Evolutionary conservation across 2,888 invertebrate species (phyloP), one percentile per base, ranked within the genome.

Genomic region (Sycophila texana): DNA sequence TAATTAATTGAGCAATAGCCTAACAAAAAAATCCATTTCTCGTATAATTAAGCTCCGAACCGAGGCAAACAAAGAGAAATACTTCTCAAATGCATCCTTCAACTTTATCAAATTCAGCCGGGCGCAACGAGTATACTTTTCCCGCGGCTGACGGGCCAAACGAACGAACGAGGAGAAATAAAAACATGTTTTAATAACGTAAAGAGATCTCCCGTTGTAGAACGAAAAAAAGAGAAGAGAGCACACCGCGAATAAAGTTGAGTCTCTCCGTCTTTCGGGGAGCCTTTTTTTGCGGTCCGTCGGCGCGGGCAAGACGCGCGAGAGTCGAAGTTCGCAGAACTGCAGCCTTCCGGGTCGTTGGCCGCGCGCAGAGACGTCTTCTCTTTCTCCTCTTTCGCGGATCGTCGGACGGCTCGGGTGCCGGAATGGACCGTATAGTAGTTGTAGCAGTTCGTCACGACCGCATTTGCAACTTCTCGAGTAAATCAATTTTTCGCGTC

Each of bases 401-500:
- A 67, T 67, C 30, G 30, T 30, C 58, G n/a, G 13, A 2, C 20
- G 18, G 16, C 2, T n/a, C 51, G 58, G 67, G 75, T 55, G 49
- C 51, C 51, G 70, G 63, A 57, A 66, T 67, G 66, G 60, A 51
- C 51, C 26, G 22, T 12, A 26, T 26, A 14, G 65, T 10, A 49
- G 61, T 63, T n/a, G 63, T 18, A 58, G 20, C 16, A 78, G 74
- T 81, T 82, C 71, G 53, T 79, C 57, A 68, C 75, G 66, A 79
- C 66, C 76, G 80, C 77, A 83, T 83, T 82, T 83, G 84, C 84
- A 84, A 84, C 83, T 84, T 79, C 58, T 78, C 80, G 72, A 82
- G 83, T 83, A 83, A 84, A 85, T 84, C 84, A 84, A 84, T 85
- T 85, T 84, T 84, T 83, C 83, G 82, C 82, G 70, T 79, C 72